A percentile compares a stretch with the other conserved stretches of the same genome.
Evolutionary conservation across 2,113 vertebrate species (phyloP).

Genomic region (Hippocampus barbouri): DNA sequence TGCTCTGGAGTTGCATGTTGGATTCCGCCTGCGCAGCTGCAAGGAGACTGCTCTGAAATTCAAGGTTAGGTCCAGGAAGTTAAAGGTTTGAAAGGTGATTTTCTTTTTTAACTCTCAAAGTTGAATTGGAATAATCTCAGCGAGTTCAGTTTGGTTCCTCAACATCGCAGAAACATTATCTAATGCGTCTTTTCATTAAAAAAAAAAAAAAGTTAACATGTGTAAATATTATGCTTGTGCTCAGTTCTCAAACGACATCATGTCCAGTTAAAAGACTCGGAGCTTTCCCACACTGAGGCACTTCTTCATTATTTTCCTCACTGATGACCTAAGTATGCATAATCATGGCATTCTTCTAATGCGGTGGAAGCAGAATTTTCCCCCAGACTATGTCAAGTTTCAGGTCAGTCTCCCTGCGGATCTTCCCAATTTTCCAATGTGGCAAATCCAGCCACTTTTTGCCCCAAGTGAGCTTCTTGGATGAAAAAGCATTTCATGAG

Average conservation of each 20-base stretch:
- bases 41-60: too few species aligned
- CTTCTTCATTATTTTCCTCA: slow-evolving; percentile 25
- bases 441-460: slow-evolving; percentile 26
- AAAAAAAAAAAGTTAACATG: background rate
- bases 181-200: background rate
- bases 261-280: background rate
- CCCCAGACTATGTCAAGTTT: slow-evolving; percentile 42
- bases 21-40: too few species aligned
- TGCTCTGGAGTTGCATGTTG: too few species aligned
- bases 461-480: slow-evolving; percentile 20
- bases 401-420: slow-evolving; percentile 26
- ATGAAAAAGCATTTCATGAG: slow-evolving; percentile 29
- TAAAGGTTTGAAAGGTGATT: slow-evolving; percentile 2
- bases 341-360: slow-evolving; percentile 27
- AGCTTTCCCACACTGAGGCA: background rate
- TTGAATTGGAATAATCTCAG: slow-evolving; percentile 12
- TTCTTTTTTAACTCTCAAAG: slow-evolving; percentile 5
- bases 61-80: slow-evolving; percentile 9
- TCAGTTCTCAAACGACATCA: background rate
- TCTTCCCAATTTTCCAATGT: slow-evolving; percentile 39
- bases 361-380: slow-evolving; percentile 39
- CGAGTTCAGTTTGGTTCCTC: slow-evolving; percentile 15
- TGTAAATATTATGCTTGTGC: background rate
- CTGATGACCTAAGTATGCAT: slow-evolving; percentile 24
- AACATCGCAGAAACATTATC: slow-evolving; percentile 9